Percentiles rank a stretch among this genome's conserved stretches.
Evolutionary conservation across 1,140 invertebrate species (phyloP).

Genomic region (Musca vetustissima): DNA sequence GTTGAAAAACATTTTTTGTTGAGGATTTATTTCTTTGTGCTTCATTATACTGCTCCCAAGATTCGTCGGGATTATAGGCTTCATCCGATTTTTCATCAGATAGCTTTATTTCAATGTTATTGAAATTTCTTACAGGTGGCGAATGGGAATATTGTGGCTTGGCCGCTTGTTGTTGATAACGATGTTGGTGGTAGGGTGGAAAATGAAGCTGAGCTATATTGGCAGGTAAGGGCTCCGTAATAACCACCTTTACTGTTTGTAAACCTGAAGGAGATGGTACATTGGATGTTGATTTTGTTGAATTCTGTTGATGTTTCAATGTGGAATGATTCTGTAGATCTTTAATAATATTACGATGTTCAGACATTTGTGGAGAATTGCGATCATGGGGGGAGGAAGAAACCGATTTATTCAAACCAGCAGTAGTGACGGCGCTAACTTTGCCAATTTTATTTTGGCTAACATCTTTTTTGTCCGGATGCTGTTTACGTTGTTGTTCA

Average conservation of each 20-base stretch:
- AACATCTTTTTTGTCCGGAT: too few relatives aligned
- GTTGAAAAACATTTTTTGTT: conserved; percentile 3
- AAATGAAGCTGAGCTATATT: not conserved
- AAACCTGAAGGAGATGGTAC: too few relatives aligned
- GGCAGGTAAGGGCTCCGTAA: not conserved
- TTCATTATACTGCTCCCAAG: conserved; percentile 4
- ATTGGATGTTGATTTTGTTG: not conserved
- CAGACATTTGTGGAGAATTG: too few relatives aligned
- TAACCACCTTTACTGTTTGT: conserved; percentile 16
- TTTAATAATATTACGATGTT: not conserved
- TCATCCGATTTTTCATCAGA: too few relatives aligned
- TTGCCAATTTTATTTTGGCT: too few relatives aligned
- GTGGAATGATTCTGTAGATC: not conserved
- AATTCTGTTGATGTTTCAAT: not conserved
- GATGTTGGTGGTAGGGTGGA: not conserved
- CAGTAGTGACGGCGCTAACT: too few relatives aligned
- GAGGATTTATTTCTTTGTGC: not conserved
- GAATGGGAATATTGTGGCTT: not conserved
- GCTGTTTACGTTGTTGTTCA: not conserved
- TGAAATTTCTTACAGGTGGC: not conserved
- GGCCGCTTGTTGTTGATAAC: not conserved
- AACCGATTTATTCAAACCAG: too few relatives aligned
- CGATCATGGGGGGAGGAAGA: too few relatives aligned
- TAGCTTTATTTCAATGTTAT: too few relatives aligned
- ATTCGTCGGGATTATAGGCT: conserved; percentile 21